Evolutionary conservation across 2,113 vertebrate genomes (phyloP), one percentile per base, ranked within the genome.

Genomic region (Neolamprologus tretocephalus): DNA sequence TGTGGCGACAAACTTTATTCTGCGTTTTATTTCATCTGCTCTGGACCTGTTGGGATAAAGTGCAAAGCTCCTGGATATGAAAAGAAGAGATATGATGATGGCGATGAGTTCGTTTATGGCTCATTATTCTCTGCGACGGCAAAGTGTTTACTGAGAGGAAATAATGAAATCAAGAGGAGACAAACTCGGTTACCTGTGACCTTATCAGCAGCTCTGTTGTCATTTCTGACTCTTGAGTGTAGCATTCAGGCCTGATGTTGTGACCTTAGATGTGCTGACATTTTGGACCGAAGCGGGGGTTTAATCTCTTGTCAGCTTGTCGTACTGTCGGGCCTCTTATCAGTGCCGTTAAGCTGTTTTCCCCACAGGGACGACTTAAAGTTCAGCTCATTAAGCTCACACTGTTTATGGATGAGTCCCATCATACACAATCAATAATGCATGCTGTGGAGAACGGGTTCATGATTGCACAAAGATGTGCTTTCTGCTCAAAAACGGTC

Each of bases 401-500:
- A 28, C 23, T 78, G 71, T 31, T 49, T 78, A 31, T 12, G 42
- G 42, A 49, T 31, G 23, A 78, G 6, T 47, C 42, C 7, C 42
- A 49, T 49, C 71, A 31, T 49, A 49, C 23, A 49, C 16, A 49
- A 78, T 78, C 26, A 78, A 78, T 78, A 78, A 49, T 78, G 16
- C 42, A 78, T 49, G 26, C 16, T 28, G 42, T 31, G 23, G 23
- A 31, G 42, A 78, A 49, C 1, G 5, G 23, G 7, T 49, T 31
- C 42, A 26, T 12, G 42, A 28, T 17, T 49, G 71, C 21, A 26
- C 14, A 75, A 49, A 75, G 9, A 31, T 31, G 3, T 73, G 66
- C 66, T 45, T 17, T 73, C 68, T 73, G 42, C 9, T 49, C 0
- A 49, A 75, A 45, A 49, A 49, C 4, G 0, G 0, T 75, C 16